Evolutionary conservation across 2,797 vertebrate genomes (phyloP).

Genomic region (Anas bahamensis): DNA sequence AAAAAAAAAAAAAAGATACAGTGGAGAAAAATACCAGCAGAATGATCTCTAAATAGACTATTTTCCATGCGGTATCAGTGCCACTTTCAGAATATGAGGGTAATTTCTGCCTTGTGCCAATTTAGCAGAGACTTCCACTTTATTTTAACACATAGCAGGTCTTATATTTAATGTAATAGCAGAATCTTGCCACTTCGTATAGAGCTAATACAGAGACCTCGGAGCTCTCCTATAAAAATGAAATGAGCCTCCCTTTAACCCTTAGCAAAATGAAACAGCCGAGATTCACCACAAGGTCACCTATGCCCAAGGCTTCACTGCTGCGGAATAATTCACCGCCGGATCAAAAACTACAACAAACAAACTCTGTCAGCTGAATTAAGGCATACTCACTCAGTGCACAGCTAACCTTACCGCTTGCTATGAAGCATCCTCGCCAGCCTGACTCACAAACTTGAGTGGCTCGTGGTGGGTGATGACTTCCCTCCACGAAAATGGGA

Average conservation of each 20-base stretch:
- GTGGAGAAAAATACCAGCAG: conserved; percentile 24
- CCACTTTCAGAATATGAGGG: conserved; percentile 24
- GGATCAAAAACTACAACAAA: not conserved
- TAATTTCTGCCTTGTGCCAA: conserved; percentile 41
- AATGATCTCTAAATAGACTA: conserved; percentile 51
- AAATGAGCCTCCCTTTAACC: not conserved
- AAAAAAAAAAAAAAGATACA: not conserved
- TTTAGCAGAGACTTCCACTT: conserved; percentile 37
- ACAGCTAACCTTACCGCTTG: not conserved
- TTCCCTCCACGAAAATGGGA: not conserved
- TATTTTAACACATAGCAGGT: conserved; percentile 9
- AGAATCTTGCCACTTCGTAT: not conserved
- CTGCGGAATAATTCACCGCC: not conserved
- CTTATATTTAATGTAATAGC: conserved; percentile 2
- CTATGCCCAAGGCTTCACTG: not conserved
- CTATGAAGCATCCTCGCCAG: not conserved
- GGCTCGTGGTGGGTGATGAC: accelerated
- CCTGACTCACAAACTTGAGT: not conserved
- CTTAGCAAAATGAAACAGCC: not conserved
- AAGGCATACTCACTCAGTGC: not conserved
- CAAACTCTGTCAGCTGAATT: not conserved
- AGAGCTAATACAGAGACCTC: not conserved
- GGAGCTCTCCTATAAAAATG: conserved; percentile 10
- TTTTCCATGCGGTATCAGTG: conserved; percentile 6
- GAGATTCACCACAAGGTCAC: conserved; percentile 16